phyloP scores from a whole-genome alignment of 2,113 vertebrate species.

The Entelurus aequoreus region DNA sequence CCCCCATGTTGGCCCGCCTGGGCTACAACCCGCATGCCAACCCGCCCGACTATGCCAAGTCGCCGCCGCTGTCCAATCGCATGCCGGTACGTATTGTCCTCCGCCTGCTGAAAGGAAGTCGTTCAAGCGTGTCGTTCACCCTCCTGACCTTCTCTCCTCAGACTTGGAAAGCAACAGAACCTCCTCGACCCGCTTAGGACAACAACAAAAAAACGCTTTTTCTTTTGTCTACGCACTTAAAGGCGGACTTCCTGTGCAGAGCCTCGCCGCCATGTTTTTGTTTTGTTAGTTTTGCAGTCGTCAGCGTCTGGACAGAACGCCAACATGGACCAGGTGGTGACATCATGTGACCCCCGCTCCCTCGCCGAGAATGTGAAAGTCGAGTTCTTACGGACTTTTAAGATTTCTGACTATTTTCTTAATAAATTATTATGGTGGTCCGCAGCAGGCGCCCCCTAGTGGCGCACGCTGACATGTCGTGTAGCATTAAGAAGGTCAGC shows the following conservation, averaged over 20 bases:
- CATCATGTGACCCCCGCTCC: too few relatives aligned
- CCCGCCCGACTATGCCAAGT: slow-evolving; percentile 84
- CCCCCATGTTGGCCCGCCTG: slow-evolving; percentile 89
- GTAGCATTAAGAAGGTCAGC: neutral
- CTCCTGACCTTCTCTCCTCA: slow-evolving; percentile 17
- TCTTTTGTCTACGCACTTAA: neutral
- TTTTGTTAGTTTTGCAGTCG: too few relatives aligned
- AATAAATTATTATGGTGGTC: slow-evolving; percentile 59
- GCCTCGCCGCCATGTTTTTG: neutral
- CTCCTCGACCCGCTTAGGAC: neutral
- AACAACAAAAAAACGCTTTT: too few relatives aligned
- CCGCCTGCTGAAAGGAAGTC: neutral
- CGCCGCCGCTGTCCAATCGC: slow-evolving; percentile 35
- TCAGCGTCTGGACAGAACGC: neutral
- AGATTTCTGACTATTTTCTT: slow-evolving; percentile 66
- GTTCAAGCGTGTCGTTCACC: neutral
- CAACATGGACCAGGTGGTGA: too few relatives aligned
- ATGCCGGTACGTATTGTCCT: slow-evolving; percentile 30
- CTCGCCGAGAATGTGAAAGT: neutral
- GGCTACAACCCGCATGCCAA: slow-evolving; percentile 91
- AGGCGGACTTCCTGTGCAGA: neutral
- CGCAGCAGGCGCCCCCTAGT: slow-evolving; percentile 11
- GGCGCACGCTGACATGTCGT: neutral
- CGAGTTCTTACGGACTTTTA: slow-evolving; percentile 27
- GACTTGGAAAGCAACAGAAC: slow-evolving; percentile 45